Evolutionary conservation across 2,797 vertebrate genomes (phyloP).

Genomic region (Periparus ater): DNA sequence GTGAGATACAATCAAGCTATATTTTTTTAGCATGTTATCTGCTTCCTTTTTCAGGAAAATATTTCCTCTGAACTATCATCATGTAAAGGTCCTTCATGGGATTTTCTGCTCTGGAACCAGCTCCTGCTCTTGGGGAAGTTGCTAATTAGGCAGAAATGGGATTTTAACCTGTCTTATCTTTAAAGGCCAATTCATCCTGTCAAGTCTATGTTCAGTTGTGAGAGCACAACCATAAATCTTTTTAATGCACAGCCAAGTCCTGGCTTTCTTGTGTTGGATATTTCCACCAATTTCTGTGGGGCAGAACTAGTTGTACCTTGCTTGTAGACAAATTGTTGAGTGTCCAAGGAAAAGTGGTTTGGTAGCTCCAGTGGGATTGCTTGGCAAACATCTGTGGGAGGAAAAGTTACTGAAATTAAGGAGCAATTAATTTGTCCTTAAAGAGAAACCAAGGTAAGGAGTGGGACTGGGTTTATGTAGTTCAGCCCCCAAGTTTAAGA

Average conservation of each 20-base stretch:
- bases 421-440: neutral
- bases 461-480: neutral
- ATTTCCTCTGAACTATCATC: slow-evolving; percentile 30
- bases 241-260: neutral
- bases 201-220: neutral
- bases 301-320: neutral
- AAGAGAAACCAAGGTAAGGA: neutral
- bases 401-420: neutral
- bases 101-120: neutral
- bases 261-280: neutral
- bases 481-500: neutral
- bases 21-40: slow-evolving; percentile 37
- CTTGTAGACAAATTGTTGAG: neutral
- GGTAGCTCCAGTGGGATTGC: neutral
- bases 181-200: slow-evolving; percentile 51
- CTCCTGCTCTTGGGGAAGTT: slow-evolving; percentile 19
- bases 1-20: neutral
- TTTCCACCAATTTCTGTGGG: neutral
- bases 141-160: slow-evolving; percentile 35
- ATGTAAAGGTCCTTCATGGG: neutral
- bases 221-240: neutral
- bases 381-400: neutral
- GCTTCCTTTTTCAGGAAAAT: slow-evolving; percentile 47
- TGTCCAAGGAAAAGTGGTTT: neutral
- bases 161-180: slow-evolving; percentile 50